Conservation (phyloP, 1,140 invertebrate species). For the Caenorhabditis brenneri region DNA sequence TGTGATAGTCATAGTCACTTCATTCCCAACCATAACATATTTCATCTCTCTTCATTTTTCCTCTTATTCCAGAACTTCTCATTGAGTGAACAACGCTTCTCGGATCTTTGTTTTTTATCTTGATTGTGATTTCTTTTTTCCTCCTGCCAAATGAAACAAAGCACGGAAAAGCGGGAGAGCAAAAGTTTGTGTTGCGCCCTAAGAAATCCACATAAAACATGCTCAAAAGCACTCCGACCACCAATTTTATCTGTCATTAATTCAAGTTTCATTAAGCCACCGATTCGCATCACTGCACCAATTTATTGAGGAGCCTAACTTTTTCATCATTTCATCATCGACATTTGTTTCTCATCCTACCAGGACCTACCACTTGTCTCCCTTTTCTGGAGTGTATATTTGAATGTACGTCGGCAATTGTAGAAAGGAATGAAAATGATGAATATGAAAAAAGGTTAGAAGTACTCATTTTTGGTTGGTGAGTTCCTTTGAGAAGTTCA, state of each 20-base stretch:
- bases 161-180: background rate
- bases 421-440: background rate
- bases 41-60: background rate
- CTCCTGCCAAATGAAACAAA: background rate
- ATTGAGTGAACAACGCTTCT: background rate
- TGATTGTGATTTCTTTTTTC: background rate
- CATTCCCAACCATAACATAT: background rate
- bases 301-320: constrained; percentile 10
- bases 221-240: constrained; percentile 33
- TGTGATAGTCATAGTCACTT: background rate
- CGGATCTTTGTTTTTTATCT: constrained; percentile 2
- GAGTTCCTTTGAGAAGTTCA: background rate
- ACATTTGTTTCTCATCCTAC: constrained; percentile 27
- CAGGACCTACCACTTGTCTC: background rate
- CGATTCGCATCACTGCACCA: constrained; percentile 39
- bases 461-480: background rate
- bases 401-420: background rate
- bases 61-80: too few species aligned
- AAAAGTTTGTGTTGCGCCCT: constrained; percentile 31
- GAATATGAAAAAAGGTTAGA: background rate
- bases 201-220: constrained; percentile 30
- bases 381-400: background rate
- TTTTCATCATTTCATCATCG: constrained; percentile 33
- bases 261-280: constrained; percentile 39
- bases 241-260: constrained; percentile 42